Evolutionary conservation across 2,113 vertebrate genomes (phyloP).

Genomic region (Tragulus kanchil): DNA sequence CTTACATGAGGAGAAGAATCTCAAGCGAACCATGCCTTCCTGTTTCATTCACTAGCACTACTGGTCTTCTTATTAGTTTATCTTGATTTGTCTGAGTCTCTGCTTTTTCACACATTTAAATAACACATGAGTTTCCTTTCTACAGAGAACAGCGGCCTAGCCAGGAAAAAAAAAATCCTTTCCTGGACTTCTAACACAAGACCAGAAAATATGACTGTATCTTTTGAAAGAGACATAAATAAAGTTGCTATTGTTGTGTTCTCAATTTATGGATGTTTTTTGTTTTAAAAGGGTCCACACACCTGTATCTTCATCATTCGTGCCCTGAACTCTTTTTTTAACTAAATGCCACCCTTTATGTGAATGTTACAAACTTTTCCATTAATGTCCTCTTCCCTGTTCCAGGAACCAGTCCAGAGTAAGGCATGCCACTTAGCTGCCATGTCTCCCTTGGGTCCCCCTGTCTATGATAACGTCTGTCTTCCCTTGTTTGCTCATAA

Average conservation of each 20-base stretch:
- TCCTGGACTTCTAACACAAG: slow-evolving; percentile 10
- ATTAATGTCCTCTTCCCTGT: not conserved
- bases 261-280: not conserved
- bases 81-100: not conserved
- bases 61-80: not conserved
- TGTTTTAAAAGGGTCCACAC: not conserved
- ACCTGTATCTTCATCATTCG: slow-evolving; percentile 31
- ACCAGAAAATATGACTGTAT: not conserved
- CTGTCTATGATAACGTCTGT: not conserved
- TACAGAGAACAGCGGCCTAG: not conserved
- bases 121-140: slow-evolving; percentile 5
- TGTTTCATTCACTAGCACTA: not conserved
- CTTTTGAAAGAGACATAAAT: not conserved
- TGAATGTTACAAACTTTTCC: not conserved
- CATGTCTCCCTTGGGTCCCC: not conserved
- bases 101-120: not conserved
- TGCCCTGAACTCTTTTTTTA: not conserved
- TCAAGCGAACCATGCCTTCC: not conserved
- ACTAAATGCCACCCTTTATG: not conserved
- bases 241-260: not conserved
- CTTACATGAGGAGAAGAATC: not conserved
- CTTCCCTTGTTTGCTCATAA: not conserved
- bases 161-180: not conserved
- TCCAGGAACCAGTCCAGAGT: not conserved
- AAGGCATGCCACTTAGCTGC: not conserved